Evolutionary conservation across 2,797 vertebrate genomes (phyloP).

Genomic region (Benthosema pterotum): DNA sequence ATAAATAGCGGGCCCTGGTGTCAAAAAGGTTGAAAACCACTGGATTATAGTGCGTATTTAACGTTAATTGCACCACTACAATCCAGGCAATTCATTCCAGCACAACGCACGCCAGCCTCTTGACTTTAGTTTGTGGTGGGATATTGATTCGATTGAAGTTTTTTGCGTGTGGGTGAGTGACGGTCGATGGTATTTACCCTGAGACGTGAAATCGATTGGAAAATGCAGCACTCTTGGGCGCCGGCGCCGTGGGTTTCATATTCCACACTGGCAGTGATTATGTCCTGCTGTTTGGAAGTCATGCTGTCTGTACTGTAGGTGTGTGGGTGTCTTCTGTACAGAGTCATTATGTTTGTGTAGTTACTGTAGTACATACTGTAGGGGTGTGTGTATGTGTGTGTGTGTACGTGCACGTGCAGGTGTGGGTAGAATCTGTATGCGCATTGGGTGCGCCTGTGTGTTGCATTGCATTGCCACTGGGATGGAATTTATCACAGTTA

Average conservation of each 20-base stretch:
- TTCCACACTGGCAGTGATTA: conserved; percentile 17
- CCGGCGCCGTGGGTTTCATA: conserved; percentile 44
- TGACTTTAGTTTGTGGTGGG: conserved; percentile 22
- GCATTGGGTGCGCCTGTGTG: not conserved
- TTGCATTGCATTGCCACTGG: too few species aligned
- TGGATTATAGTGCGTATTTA: too few species aligned
- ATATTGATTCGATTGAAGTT: conserved; percentile 48
- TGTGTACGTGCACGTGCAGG: not conserved
- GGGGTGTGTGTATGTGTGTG: not conserved
- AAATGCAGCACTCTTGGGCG: conserved; percentile 35
- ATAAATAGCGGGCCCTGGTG: too few species aligned
- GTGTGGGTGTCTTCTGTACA: not conserved
- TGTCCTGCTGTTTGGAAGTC: conserved; percentile 26
- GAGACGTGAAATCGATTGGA: conserved; percentile 50
- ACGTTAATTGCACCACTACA: too few species aligned
- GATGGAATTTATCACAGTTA: too few species aligned
- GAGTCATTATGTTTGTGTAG: too few species aligned
- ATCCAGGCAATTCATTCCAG: conserved; percentile 5
- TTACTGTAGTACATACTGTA: not conserved
- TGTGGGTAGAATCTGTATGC: too few species aligned
- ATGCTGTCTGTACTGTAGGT: conserved; percentile 5
- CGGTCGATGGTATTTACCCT: conserved; percentile 38
- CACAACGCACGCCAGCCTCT: conserved; percentile 17
- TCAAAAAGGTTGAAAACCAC: too few species aligned
- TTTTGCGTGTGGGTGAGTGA: conserved; percentile 28